A percentile compares a stretch with the other conserved stretches of the same genome.
phyloP scores from a whole-genome alignment of 2,113 vertebrate genomes.

The Plotosus lineatus region DNA sequence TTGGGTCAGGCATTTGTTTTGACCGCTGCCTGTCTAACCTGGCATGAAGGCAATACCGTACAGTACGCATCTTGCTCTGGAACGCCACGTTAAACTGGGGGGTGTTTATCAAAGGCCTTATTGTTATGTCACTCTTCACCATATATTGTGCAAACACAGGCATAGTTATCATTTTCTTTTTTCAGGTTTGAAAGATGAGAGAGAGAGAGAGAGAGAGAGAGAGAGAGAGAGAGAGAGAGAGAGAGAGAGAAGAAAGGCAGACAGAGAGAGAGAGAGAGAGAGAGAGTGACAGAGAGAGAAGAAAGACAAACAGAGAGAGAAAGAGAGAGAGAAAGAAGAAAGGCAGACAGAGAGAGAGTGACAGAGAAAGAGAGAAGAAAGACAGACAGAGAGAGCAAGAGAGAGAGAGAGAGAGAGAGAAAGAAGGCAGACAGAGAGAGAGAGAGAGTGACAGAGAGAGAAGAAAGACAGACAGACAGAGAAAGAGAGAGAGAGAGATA shows the following conservation, averaged over 20 bases:
- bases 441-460: too few species aligned
- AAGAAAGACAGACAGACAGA: too few species aligned
- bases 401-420: too few species aligned
- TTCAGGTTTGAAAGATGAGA: conserved; percentile 21
- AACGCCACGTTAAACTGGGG: conserved; percentile 26
- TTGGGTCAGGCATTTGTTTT: conserved; percentile 47
- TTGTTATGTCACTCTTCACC: conserved; percentile 38
- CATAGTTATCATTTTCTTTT: conserved; percentile 19
- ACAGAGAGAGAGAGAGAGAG: too few species aligned
- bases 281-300: too few species aligned
- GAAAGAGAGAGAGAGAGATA: too few species aligned
- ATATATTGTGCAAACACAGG: conserved; percentile 31
- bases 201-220: neutral
- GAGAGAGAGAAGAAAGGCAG: neutral
- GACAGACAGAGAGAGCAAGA: too few species aligned
- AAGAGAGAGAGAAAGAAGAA: too few species aligned
- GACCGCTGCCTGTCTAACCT: conserved; percentile 46
- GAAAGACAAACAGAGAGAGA: too few species aligned
- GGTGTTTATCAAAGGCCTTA: conserved; percentile 32
- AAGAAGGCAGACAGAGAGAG: too few species aligned
- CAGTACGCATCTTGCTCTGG: conserved; percentile 37
- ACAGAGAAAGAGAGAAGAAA: too few species aligned
- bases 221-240: neutral
- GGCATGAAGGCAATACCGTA: conserved; percentile 50
- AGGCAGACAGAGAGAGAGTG: too few species aligned